These are phyloP conservation scores for Bolinopsis microptera DNA, from an alignment of 37 sponge, comb jelly and placozoan species.

Conservation along the genomic window DNA sequence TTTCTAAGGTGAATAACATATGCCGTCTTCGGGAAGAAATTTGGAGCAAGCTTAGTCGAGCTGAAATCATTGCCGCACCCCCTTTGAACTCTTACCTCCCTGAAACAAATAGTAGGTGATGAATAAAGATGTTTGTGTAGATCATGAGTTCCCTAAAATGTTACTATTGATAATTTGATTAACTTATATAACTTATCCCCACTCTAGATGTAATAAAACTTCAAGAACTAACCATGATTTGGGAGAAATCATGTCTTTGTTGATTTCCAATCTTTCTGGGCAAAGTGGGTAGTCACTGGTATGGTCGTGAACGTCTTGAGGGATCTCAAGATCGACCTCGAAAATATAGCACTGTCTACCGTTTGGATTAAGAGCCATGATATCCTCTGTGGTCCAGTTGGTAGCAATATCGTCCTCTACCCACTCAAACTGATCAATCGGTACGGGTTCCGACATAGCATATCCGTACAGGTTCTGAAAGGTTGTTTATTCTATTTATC, in stretches of 20 bases:
- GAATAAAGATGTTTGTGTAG: too few species aligned
- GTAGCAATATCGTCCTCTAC: background rate
- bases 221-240: constrained; percentile 25
- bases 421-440: background rate
- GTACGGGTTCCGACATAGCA: constrained; percentile 28
- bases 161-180: too few species aligned
- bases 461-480: constrained; percentile 58
- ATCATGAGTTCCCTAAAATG: too few species aligned
- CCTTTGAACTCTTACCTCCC: background rate
- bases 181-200: too few species aligned
- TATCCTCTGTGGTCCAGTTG: background rate
- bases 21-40: constrained; percentile 13
- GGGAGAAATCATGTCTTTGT: constrained; percentile 16
- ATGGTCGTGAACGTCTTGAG: background rate
- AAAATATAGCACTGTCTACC: background rate
- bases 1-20: constrained; percentile 61
- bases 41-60: constrained; percentile 31
- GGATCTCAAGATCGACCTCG: constrained; percentile 27
- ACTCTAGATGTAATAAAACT: too few species aligned
- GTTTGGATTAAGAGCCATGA: background rate
- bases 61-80: background rate
- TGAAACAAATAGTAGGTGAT: too few species aligned
- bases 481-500: background rate
- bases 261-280: background rate
- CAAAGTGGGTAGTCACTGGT: constrained; percentile 64